Evolutionary conservation across 2,797 vertebrate species (phyloP), one percentile per base, ranked within the genome.

Genomic region (Acrocephalus scirpaceus): DNA sequence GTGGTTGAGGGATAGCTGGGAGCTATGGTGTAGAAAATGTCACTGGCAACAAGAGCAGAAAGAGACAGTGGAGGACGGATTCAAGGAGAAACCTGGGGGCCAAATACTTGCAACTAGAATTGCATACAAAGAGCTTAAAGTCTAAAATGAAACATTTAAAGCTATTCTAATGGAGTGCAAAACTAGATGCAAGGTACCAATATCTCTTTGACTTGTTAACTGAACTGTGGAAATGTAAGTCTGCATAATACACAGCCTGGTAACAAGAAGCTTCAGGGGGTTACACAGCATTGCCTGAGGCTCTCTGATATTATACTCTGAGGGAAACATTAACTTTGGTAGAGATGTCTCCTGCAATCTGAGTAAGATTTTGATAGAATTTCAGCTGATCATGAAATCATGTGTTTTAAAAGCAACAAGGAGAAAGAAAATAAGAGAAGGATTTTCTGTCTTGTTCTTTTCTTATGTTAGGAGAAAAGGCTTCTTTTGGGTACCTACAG

Each of bases 1-100:
- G 97, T 97, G 97, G 97, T 96, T 97, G 97, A 98, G 97, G 97
- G 98, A 98, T 98, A 97, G 98, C 98, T 98, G 75, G 97, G 87
- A 98, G 98, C 98, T 97, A 98, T 83, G 74, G 94, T 94, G 90
- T 97, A 93, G 97, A 97, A 98, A 98, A 98, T 97, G 97, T 98
- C 97, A 98, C 58, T 56, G 53, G 90, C 89, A 98, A 97, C 97
- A 97, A 97, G 88, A 94, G 81, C 69, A 97, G 90, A 94, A 97
- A 96, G 78, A 96, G 92, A 90, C 90, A 94, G 96, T 34, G 75
- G 97, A 98, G 94, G 97, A 97, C 84, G 18, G 69, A 96, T 98
- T 98, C 98, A 98, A 98, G 97, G 97, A 98, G 97, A 98, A 98
- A 95, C 93, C 96, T 97, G 62, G 86, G 79, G 97, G 97, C 96